Base-by-base conservation (phyloP, 2,888 invertebrate genomes). In the Torymus auratus region DNA sequence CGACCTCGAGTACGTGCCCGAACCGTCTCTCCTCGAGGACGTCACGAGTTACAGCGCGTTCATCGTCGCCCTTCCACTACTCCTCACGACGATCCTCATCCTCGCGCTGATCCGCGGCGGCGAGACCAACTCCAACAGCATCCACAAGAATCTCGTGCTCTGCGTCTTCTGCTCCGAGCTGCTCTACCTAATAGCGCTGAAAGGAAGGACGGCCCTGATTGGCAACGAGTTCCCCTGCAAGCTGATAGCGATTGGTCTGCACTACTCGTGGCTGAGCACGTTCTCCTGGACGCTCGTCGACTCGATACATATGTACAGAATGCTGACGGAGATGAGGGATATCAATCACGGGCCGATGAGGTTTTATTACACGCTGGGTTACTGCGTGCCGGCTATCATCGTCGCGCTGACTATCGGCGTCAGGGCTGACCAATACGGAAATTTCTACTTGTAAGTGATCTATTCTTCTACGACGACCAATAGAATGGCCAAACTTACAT, bases 281-380 rank as follows among this genome's bases (percentile, higher is more conserved):
- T 96, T 98, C 88, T 95, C 95, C 20, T 99, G 99, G 99, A 94
- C 96, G 86, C 94, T 98, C 85, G 96, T 98, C 74, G 98, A 98
- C 91, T 96, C 97, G 52, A 94, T 98, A 85, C 98, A 99, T 91
- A 92, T 98, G 78, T 97, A 98, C 88, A 94, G 99, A 65, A 96
- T 98, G 95, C 92, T 99, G 85, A 97, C 98, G 2, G 98, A 98
- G 92, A 96, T 98, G 93, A 93, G 98, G 3, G 98, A 98, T 91
- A 97, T 99, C 68, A 98, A 99, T 92, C 97, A 98, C 90, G 98
- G 97, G 4, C 96, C 96, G 55, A 96, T 98, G 95, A 93, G 94
- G 80, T 97, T 98, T 89, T 98, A 97, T 90, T 96, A 97, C 86
- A 96, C 96, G 15, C 94, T 97, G 88, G 98, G 98, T 15, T 99